These are phyloP conservation scores for Oncorhynchus kisutch DNA, from an alignment of 2,113 vertebrate species.

Conservation along the genomic window DNA sequence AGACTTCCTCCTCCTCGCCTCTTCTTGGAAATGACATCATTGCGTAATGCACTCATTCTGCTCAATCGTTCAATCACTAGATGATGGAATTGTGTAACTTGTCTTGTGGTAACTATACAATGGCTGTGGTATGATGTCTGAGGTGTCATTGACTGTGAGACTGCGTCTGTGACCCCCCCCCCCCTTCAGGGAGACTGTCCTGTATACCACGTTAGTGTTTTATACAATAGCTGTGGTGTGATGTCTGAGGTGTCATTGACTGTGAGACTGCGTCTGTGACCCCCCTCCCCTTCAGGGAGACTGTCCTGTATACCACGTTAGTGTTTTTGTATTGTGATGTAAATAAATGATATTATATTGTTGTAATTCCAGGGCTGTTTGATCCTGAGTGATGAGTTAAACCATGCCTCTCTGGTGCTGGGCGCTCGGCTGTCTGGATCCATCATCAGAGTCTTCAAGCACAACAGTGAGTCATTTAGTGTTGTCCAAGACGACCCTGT, in stretches of 20 bases:
- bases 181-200: not conserved
- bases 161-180: not conserved
- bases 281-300: not conserved
- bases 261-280: not conserved
- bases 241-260: no score
- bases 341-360: no score
- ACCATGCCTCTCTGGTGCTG: constrained; percentile 91
- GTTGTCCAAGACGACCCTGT: no score
- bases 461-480: constrained; percentile 86
- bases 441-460: constrained; percentile 95
- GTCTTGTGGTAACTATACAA: not conserved
- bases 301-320: not conserved
- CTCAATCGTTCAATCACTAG: constrained; percentile 4
- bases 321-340: no score
- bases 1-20: not conserved
- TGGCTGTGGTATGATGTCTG: not conserved
- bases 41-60: constrained; percentile 10
- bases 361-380: constrained; percentile 46
- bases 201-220: not conserved
- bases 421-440: constrained; percentile 92
- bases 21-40: not conserved
- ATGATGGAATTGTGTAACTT: not conserved
- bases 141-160: not conserved
- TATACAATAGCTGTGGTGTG: no score
- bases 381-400: constrained; percentile 94